These are phyloP conservation scores for Alces alces DNA, from an alignment of 2,113 vertebrate species.

Conservation along the genomic window DNA sequence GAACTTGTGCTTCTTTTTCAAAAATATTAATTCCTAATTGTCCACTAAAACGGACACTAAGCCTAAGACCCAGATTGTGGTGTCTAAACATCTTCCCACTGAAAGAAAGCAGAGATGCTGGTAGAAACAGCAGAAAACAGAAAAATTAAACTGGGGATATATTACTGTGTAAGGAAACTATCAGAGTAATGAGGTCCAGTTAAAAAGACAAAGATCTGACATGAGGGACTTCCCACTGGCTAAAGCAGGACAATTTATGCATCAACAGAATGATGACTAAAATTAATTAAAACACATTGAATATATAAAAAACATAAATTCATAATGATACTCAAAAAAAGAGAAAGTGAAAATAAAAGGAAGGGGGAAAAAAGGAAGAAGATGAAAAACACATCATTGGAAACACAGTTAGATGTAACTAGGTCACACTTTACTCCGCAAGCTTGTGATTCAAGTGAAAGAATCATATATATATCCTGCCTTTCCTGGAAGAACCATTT, in stretches of 20 bases:
- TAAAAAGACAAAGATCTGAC: background rate
- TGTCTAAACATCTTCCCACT: background rate
- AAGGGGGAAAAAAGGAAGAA: background rate
- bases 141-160: background rate
- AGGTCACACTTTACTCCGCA: background rate
- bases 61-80: background rate
- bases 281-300: background rate
- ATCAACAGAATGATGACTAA: background rate
- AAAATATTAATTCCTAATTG: background rate
- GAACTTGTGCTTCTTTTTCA: background rate
- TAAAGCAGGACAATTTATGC: background rate
- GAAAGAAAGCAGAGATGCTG: background rate
- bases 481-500: background rate
- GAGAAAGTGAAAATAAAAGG: background rate
- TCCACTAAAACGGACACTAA: background rate
- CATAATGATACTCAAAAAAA: background rate
- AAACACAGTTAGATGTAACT: background rate
- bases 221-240: background rate
- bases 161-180: background rate
- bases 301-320: background rate
- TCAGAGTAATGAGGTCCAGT: background rate
- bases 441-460: background rate
- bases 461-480: background rate
- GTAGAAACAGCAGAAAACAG: background rate
- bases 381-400: background rate